These are phyloP conservation scores for Stenchaetothrips biformis DNA, from an alignment of 2,888 invertebrate species.

Conservation along the genomic window DNA sequence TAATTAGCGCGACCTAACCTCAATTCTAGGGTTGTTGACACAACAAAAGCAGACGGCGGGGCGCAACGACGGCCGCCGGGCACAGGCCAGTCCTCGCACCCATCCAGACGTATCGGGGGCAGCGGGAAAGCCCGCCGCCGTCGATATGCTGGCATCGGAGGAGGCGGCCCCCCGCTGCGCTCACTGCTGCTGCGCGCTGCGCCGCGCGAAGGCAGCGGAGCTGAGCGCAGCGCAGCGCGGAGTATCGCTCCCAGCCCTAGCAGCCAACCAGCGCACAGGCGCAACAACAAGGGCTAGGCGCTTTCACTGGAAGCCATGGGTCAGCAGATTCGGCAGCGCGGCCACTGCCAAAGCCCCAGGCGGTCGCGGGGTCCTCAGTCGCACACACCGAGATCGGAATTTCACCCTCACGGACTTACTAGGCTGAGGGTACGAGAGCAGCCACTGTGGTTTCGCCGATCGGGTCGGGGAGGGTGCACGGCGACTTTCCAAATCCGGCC, in stretches of 20 bases:
- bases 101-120: neutral
- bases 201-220: neutral
- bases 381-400: no score
- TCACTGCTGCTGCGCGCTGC: no score
- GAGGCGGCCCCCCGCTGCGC: no score
- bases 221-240: neutral
- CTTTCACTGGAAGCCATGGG: neutral
- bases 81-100: neutral
- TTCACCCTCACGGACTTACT: neutral
- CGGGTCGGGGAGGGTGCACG: neutral
- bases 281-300: neutral
- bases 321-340: no score
- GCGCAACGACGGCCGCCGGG: neutral
- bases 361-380: no score
- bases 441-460: neutral
- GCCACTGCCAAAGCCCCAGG: no score
- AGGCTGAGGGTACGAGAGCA: neutral
- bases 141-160: no score
- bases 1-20: neutral
- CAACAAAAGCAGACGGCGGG: neutral
- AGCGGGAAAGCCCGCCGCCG: neutral
- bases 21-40: neutral
- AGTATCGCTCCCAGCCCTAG: neutral
- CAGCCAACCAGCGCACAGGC: neutral
- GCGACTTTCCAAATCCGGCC: slow-evolving; percentile 1